Evolutionary conservation across 2,888 invertebrate species (phyloP).

Genomic region (Priocnemis perturbator): DNA sequence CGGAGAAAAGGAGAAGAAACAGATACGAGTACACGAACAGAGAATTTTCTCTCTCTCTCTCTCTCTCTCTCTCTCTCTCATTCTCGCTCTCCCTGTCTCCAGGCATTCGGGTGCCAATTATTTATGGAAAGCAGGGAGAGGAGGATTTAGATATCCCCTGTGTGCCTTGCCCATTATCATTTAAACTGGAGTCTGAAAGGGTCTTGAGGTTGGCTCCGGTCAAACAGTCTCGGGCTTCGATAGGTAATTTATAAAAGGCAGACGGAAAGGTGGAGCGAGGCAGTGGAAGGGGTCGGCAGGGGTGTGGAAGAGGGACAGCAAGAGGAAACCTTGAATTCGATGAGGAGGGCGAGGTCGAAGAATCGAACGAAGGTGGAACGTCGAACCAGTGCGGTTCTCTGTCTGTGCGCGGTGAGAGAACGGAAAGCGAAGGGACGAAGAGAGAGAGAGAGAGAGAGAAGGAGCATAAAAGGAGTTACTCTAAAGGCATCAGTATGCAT

Average conservation of each 20-base stretch:
- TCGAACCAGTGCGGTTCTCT: no score
- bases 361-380: neutral
- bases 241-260: slow-evolving; percentile 36
- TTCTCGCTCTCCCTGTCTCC: slow-evolving; percentile 25
- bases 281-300: neutral
- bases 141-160: slow-evolving; percentile 54
- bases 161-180: slow-evolving; percentile 54
- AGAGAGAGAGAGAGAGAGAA: neutral
- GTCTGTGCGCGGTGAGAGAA: neutral
- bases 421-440: no score
- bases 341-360: slow-evolving; percentile 6
- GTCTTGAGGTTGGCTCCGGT: slow-evolving; percentile 32
- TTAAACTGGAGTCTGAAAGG: slow-evolving; percentile 51
- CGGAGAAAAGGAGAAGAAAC: no score
- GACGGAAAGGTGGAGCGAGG: neutral
- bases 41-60: no score
- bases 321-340: slow-evolving; percentile 5
- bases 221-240: slow-evolving; percentile 41
- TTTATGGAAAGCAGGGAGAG: slow-evolving; percentile 54
- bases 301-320: neutral
- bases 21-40: no score
- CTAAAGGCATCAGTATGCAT: slow-evolving; percentile 10
- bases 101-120: slow-evolving; percentile 40
- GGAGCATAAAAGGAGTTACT: slow-evolving; percentile 19
- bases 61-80: slow-evolving; percentile 17